Base-by-base conservation (phyloP, 2,113 vertebrate genomes). In the Chlorodrepanis virens region DNA sequence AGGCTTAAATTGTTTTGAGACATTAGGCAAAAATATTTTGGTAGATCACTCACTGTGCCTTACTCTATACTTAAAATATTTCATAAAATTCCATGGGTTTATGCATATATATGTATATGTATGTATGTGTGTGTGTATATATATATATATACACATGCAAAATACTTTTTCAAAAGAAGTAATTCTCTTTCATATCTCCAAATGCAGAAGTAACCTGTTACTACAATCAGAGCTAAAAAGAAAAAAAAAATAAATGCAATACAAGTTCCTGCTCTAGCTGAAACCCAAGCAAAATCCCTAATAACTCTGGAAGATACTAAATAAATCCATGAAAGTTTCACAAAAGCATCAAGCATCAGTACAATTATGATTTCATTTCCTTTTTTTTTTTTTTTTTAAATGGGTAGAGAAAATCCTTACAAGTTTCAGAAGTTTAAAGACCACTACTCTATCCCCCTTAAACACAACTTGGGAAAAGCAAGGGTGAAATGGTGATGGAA, bases 1-100 rank as follows among this genome's bases (percentile, higher is more conserved):
- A 94, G 44, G 64, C 83, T 91, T 60, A 53, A 83, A 65, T 76
- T 92, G 67, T 76, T 90, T 78, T 10, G 39, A 78, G 49, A 91
- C 60, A 52, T 78, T 42, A 80, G 16, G 9, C 71, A 94, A 69
- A 93, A 65, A 52, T 35, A 71, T 59, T 89, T 61, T 47, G 18
- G 50, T 74, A 47, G 44, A 65, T 53, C 31, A 61, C 35, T 81
- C 75, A 29, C 37, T 75, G 40, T 10, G 25, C 59, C 65, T 78
- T 82, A 81, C 19, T 47, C 69, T 35, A 9, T 7, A 79, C 35
- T 61, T 80, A 33, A 63, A 86, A 52, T 64, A 52, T 47, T 87
- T 54, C 33, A 39, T 74, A 24, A 35, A 82, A 50, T 52, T 18
- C 33, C 40, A 13, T 42, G 29, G 10, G 47, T 87, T 29, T 59